Base-by-base conservation (phyloP, 1,140 invertebrate species). In the Cherax quadricarinatus region DNA sequence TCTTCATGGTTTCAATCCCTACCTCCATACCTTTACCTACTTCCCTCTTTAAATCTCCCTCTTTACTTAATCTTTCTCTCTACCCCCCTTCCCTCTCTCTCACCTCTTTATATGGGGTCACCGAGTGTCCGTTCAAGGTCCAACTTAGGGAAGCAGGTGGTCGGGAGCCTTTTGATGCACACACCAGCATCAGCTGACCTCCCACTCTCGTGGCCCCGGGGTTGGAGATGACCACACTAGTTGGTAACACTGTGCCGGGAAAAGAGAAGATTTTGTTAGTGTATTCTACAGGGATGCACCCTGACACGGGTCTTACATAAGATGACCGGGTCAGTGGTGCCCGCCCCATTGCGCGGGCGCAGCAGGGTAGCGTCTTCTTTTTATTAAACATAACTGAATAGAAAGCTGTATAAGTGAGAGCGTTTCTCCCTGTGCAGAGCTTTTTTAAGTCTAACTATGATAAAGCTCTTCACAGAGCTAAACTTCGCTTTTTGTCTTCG, bases 171-270 rank as follows among this genome's bases (percentile, higher is more conserved):
- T 14, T 60, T 1, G 86, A 60, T 16, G 73, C 30, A 18, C 86
- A 88, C 21, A 79, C 0, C 16, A 88, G 30, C 51, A 60, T 51
- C 18, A 75, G 48, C 75, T 60, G 49, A 7, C 53, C n/a, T 1
- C 86, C 86, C 24, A 81, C 86, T 21, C 86, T 10, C 78, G 53
- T 53, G 12, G 86, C n/a, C 5, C 86, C 86, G 3, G 73, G 49
- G 14, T 51, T 60, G 21, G n/a, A 2, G 24, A 88, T 79, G 53
- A 81, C 57, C 75, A 88, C 86, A 66, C 86, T 88, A 2, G 51
- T 88, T 60, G 86, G 86, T 24, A 88, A 80, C 86, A 88, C 86
- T 88, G 86, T 41, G 16, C 3, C 53, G 24, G 86, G 60, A 70
- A 78, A 51, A 87, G 73, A 87, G 86, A 78, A 24, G 49, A 66